Conservation (phyloP, 2,113 vertebrate species). For the Lethenteron camtschaticum region DNA sequence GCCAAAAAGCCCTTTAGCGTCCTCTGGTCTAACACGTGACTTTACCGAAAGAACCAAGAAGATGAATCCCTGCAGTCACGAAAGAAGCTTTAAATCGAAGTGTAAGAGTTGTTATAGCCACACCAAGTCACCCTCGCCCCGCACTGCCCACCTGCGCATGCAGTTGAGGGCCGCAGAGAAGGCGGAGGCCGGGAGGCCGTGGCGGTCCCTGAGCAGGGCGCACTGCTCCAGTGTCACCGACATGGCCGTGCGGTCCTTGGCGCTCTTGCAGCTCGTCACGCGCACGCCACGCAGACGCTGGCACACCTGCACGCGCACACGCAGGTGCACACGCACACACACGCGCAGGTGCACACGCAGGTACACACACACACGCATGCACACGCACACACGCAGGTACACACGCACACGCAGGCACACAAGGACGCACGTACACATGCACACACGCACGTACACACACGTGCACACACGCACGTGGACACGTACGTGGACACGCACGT, state of each 20-base stretch:
- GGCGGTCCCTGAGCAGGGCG: constrained; percentile 65
- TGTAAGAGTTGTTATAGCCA: too few species aligned
- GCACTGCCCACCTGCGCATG: constrained; percentile 57
- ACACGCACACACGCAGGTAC: too few species aligned
- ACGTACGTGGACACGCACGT: not conserved
- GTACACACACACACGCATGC: too few species aligned
- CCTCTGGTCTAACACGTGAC: too few species aligned
- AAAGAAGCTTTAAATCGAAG: too few species aligned
- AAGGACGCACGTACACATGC: not conserved
- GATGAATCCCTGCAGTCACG: too few species aligned
- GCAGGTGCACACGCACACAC: not conserved
- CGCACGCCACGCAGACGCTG: constrained; percentile 79
- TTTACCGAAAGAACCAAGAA: too few species aligned
- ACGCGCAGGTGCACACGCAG: not conserved
- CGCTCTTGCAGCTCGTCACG: constrained; percentile 98
- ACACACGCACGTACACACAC: not conserved
- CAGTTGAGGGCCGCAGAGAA: constrained; percentile 74
- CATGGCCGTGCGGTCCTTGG: constrained; percentile 98
- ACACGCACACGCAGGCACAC: not conserved
- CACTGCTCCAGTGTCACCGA: constrained; percentile 91
- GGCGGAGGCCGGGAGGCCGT: constrained; percentile 79
- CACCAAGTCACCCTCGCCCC: not conserved
- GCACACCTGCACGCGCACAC: constrained; percentile 39
- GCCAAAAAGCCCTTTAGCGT: too few species aligned
- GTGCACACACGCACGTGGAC: not conserved